Conservation (phyloP, 2,888 invertebrate species). For the Drosophila longiperda region DNA sequence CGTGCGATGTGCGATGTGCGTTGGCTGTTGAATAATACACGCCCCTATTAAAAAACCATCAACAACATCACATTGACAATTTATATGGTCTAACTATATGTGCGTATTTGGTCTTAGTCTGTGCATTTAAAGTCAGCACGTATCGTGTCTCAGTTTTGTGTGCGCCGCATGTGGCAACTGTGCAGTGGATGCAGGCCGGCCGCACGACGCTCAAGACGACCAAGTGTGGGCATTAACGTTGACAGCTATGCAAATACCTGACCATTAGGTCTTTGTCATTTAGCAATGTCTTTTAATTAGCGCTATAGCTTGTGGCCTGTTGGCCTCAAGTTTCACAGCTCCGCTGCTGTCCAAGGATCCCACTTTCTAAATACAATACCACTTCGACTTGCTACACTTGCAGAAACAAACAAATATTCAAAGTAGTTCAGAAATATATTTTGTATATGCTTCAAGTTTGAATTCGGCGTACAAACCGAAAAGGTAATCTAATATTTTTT, state of each 20-base stretch:
- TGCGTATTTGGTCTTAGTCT: conserved; percentile 67
- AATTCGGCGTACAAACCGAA: not conserved
- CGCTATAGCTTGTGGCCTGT: conserved; percentile 52
- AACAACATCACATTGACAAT: conserved; percentile 63
- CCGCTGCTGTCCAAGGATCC: conserved; percentile 15
- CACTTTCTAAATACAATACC: conserved; percentile 63
- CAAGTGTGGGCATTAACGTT: conserved; percentile 78
- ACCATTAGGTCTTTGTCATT: conserved; percentile 79
- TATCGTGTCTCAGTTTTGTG: conserved; percentile 2
- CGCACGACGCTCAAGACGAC: conserved; percentile 42
- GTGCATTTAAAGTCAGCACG: not conserved
- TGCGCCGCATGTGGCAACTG: conserved; percentile 46
- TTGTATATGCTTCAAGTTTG: not conserved
- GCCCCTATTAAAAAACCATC: conserved; percentile 74
- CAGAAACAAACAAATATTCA: not conserved
- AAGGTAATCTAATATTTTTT: not conserved
- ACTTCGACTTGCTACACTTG: not conserved
- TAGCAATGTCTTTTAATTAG: conserved; percentile 79
- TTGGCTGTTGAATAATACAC: conserved; percentile 71
- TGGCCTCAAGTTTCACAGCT: conserved; percentile 15
- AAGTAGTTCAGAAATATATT: not conserved
- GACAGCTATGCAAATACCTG: conserved; percentile 78
- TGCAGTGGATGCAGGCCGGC: not conserved
- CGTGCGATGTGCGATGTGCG: conserved; percentile 58
- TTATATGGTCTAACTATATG: conserved; percentile 67